A percentile compares a stretch with the other conserved stretches of the same genome.
These are phyloP conservation scores for Loriculus beryllinus DNA, from an alignment of 2,797 vertebrate genomes.

Conservation along the genomic window DNA sequence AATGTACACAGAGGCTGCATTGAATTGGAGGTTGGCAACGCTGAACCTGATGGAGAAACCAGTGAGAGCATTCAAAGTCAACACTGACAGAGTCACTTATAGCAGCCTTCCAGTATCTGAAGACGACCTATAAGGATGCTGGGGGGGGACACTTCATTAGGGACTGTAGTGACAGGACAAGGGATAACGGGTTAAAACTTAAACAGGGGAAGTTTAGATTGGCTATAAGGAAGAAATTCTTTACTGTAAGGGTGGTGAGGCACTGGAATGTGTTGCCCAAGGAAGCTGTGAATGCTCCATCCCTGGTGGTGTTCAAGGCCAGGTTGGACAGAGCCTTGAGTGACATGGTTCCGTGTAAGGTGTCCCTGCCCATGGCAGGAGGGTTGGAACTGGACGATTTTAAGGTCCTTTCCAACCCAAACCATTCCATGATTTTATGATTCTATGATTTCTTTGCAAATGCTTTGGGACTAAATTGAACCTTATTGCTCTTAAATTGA, in stretches of 20 bases:
- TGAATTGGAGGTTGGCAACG: background rate
- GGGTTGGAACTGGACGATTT: background rate
- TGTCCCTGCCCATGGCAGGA: background rate
- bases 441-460: background rate
- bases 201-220: too few species aligned
- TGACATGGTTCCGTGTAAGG: background rate
- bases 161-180: too few species aligned
- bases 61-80: background rate
- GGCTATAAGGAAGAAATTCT: too few species aligned
- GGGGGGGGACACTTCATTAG: too few species aligned
- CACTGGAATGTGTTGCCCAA: too few species aligned
- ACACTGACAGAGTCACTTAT: background rate
- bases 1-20: background rate
- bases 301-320: background rate
- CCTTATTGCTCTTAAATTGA: background rate
- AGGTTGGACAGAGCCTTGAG: background rate
- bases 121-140: background rate
- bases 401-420: background rate
- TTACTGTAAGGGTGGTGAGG: too few species aligned
- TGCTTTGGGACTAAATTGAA: background rate
- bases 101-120: too few species aligned
- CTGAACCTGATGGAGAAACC: background rate
- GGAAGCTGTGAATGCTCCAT: background rate
- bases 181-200: too few species aligned
- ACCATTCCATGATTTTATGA: background rate